A percentile compares a stretch with the other conserved stretches of the same genome.
Evolutionary conservation across 2,113 vertebrate species (phyloP).

Genomic region (Smithornis capensis): DNA sequence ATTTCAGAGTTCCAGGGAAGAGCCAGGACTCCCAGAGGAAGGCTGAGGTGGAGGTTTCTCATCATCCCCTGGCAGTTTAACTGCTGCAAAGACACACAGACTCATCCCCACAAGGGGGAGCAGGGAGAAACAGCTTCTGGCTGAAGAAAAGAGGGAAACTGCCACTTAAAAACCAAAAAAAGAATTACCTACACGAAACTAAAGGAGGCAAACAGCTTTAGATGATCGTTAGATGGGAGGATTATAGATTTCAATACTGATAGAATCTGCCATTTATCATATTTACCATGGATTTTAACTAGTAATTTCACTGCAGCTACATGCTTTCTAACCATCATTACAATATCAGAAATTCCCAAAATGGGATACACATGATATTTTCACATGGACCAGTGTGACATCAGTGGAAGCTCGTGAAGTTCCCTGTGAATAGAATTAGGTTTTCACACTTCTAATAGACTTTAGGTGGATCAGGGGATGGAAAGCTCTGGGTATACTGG

Average conservation of each 20-base stretch:
- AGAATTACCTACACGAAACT: neutral
- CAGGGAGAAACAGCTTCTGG: neutral
- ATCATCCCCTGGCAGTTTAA: neutral
- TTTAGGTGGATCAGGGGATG: neutral
- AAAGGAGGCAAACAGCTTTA: neutral
- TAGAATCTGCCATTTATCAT: neutral
- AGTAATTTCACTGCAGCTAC: neutral
- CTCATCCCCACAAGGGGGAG: slow-evolving; percentile 19
- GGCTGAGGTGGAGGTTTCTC: neutral
- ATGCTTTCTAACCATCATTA: neutral
- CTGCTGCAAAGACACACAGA: neutral
- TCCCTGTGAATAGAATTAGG: neutral
- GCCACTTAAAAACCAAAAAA: neutral
- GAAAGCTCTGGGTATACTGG: neutral
- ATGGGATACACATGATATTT: neutral
- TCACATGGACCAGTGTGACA: neutral
- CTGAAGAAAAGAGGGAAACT: neutral
- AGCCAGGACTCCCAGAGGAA: neutral
- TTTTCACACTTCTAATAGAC: neutral
- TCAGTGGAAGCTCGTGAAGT: neutral
- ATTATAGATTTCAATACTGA: neutral
- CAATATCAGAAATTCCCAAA: neutral
- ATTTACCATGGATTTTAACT: neutral
- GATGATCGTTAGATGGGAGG: neutral
- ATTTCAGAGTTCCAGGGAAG: neutral